phyloP scores from a whole-genome alignment of 1,140 invertebrate genomes.

The Dermatophagoides farinae region DNA sequence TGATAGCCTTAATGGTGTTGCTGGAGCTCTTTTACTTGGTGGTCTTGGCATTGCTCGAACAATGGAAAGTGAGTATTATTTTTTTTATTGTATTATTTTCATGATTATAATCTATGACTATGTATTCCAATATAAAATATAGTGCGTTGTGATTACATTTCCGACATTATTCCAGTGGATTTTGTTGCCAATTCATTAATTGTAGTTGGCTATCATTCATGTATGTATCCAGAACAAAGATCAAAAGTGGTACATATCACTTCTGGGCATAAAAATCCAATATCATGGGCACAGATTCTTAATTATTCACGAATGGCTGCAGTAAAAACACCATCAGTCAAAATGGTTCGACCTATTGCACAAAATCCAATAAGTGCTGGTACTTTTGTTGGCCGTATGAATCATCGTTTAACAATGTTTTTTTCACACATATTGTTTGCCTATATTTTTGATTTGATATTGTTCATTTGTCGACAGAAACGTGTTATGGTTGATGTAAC shows the following conservation, averaged over 20 bases:
- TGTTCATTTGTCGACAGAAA: slow-evolving; percentile 2
- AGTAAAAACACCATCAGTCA: background rate
- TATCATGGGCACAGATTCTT: slow-evolving; percentile 5
- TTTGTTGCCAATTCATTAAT: slow-evolving; percentile 66
- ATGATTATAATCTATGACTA: background rate
- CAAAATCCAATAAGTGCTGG: background rate
- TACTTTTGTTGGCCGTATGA: background rate
- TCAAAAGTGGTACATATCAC: slow-evolving; percentile 68
- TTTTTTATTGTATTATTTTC: background rate
- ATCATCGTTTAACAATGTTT: slow-evolving; percentile 6
- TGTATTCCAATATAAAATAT: background rate
- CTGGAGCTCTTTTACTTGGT: slow-evolving; percentile 79
- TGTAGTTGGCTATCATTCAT: slow-evolving; percentile 48
- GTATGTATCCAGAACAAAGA: slow-evolving; percentile 28
- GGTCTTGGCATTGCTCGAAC: slow-evolving; percentile 64
- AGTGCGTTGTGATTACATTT: slow-evolving; percentile 40
- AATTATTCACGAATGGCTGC: background rate
- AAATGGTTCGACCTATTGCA: slow-evolving; percentile 5
- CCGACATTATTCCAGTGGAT: slow-evolving; percentile 85
- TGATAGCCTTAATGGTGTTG: slow-evolving; percentile 83
- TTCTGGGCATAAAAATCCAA: slow-evolving; percentile 58
- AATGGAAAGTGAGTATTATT: slow-evolving; percentile 38
- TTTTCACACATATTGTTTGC: slow-evolving; percentile 13
- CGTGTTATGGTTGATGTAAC: slow-evolving; percentile 13
- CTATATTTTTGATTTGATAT: slow-evolving; percentile 11